Percentiles rank a stretch among this genome's conserved stretches.
Evolutionary conservation across 2,113 vertebrate genomes (phyloP).

Genomic region (Amphilophus citrinellus): DNA sequence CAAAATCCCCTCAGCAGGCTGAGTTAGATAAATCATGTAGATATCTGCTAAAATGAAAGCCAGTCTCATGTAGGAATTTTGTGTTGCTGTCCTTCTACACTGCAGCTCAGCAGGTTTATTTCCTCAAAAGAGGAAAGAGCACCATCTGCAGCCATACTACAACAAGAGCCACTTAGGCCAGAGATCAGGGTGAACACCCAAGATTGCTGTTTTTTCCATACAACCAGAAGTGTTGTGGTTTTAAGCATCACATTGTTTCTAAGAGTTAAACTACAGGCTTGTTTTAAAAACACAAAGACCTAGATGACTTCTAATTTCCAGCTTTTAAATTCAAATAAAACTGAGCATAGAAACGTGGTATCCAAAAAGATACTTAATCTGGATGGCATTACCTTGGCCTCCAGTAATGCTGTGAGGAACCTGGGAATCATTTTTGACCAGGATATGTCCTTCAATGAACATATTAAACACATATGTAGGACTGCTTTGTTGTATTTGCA

Average conservation of each 20-base stretch:
- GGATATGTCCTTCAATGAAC: background rate
- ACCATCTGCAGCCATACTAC: background rate
- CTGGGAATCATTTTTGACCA: background rate
- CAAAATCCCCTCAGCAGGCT: background rate
- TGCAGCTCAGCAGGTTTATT: rapidly evolving
- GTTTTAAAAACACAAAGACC: too few relatives aligned
- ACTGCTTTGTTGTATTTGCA: background rate
- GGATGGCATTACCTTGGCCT: background rate
- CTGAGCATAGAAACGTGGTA: background rate
- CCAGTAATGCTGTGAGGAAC: background rate
- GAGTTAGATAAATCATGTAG: background rate
- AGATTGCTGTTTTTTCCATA: too few relatives aligned
- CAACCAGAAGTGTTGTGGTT: rapidly evolving
- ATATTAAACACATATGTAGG: background rate
- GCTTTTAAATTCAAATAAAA: background rate
- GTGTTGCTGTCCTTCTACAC: too few relatives aligned
- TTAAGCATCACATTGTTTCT: background rate
- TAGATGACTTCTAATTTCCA: too few relatives aligned
- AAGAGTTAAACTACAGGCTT: background rate
- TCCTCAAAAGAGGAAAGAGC: background rate
- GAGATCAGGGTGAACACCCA: background rate
- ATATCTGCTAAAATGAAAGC: background rate
- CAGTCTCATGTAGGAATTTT: background rate
- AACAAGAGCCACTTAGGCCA: rapidly evolving
- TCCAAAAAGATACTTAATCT: background rate